Evolutionary conservation across 2,113 vertebrate genomes (phyloP), one percentile per base, ranked within the genome.

Genomic region (Bettongia penicillata): DNA sequence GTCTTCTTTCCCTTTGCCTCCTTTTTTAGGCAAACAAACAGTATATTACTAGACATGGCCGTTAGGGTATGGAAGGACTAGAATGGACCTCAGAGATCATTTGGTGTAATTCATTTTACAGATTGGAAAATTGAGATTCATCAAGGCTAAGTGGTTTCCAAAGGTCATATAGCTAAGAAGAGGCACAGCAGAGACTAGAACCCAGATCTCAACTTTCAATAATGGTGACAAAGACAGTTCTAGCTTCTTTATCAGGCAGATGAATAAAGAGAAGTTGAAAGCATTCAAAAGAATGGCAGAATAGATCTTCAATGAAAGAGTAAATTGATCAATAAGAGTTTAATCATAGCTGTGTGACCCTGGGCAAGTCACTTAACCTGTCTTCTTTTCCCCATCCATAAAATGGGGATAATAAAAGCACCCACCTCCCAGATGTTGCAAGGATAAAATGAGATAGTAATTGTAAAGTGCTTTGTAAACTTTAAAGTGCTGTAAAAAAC

Each of bases 291-390:
- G 55, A 92, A 25, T 37, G 43, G 61, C 3, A 50, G 22, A 2
- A 9, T 37, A 31, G 52, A 51, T 3, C 48, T 11, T 23, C 12
- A 0, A 3, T 0, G 11, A 53, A n/a, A 50, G 48, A 31, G 28
- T 48, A 8, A 43, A 5, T 52, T 93, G 92, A 37, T 48, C 3
- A 89, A 28, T 4, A 51, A 53, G 31, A 24, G 47, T 91, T 91
- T 48, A 11, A 1, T 37, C 31, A 3, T 68, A 37, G 11, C 57
- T 37, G 0, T 68, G 31, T 68, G n/a, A 77, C 3, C n/a, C 5
- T 77, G 37, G 16, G 16, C 16, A 77, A 77, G 6, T 77, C n/a
- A 43, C n/a, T 43, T 77, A n/a, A 77, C 14, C 14, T n/a, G 26
- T 14, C 28, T 68, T 12, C 14, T 19, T 77, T 77, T 77, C n/a